Evolutionary conservation across 2,888 invertebrate species (phyloP), one percentile per base, ranked within the genome.

Genomic region (Morinoia aosen): DNA sequence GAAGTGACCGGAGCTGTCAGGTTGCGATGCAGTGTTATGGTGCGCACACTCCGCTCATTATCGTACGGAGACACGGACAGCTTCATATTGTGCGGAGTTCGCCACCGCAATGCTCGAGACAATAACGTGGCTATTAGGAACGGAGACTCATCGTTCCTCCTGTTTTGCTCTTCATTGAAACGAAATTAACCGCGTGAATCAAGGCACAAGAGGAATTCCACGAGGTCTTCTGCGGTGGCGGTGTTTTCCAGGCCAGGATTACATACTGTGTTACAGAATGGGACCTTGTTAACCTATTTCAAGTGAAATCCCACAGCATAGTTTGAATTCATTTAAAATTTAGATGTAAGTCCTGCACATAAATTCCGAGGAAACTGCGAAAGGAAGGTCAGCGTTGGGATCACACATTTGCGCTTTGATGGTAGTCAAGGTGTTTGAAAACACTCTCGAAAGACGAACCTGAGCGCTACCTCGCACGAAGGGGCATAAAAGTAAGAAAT

Each of bases 1-100:
- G 90, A 90, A 90, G 90, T 90, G 90, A 90, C 40, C 40, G 90
- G 48, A 25, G 48, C 90, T 90, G 90, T 90, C 90, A 40, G 40
- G 90, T 90, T 39, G 48, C 90, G 48, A 90, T 90, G 90, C 90
- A 90, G 16, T 40, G 90, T 90, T 90, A 90, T 90, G 90, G 90
- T 48, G 48, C 11, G 90, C 90, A 39, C 90, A 90, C 90, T 90
- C 48, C 39, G 39, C 90, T 90, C 40, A 90, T 90, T 90, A 90
- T 90, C 48, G 40, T 48, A 90, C 90, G 14, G 40, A 90, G 90
- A 90, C 90, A 90, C 90, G 40, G 48, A 90, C 90, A 90, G 90
- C 90, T 90, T 90, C 90, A 40, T 90, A 90, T 40, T 40, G 90
- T 25, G 25, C 25, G 76, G 8, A 33, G 76, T 33, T 76, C 25